These are phyloP conservation scores for Planococcus citri DNA, from an alignment of 1,140 invertebrate species.

Conservation along the genomic window DNA sequence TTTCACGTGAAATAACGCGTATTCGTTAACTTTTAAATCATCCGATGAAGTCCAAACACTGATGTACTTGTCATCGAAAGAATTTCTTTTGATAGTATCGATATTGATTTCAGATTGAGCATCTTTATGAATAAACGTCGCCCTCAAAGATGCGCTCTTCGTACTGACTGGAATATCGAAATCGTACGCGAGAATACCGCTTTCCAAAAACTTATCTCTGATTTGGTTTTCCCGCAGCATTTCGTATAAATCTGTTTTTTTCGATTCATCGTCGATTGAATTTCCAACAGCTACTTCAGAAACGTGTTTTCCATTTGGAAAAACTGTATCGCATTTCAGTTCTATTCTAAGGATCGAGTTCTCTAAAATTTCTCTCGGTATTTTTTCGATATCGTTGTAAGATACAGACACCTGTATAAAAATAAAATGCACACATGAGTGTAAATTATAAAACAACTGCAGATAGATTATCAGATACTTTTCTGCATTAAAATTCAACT, in stretches of 20 bases:
- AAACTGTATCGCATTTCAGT: conserved; percentile 24
- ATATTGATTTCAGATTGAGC: conserved; percentile 29
- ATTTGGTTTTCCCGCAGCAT: conserved; percentile 23
- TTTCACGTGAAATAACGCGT: conserved; percentile 38
- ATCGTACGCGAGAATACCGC: conserved; percentile 31
- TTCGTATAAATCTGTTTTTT: conserved; percentile 23
- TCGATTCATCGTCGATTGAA: conserved; percentile 23
- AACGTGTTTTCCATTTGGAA: conserved; percentile 23
- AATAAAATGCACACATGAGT: conserved; percentile 17
- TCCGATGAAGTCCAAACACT: conserved; percentile 34
- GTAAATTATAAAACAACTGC: not conserved
- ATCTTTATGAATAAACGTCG: conserved; percentile 29
- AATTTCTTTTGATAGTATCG: conserved; percentile 31
- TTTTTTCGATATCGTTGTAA: conserved; percentile 31
- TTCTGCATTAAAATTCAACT: conserved; percentile 26
- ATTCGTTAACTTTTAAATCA: conserved; percentile 34
- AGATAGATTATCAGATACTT: too few relatives aligned
- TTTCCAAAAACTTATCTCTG: conserved; percentile 25
- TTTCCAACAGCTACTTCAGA: conserved; percentile 23
- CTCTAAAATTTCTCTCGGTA: conserved; percentile 30
- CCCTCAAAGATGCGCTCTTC: conserved; percentile 29
- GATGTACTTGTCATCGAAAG: conserved; percentile 31
- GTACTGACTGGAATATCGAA: conserved; percentile 31
- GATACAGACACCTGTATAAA: conserved; percentile 31
- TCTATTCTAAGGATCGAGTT: conserved; percentile 29